Evolutionary conservation across 1,140 invertebrate genomes (phyloP).

Genomic region (Armadillidium nasatum): DNA sequence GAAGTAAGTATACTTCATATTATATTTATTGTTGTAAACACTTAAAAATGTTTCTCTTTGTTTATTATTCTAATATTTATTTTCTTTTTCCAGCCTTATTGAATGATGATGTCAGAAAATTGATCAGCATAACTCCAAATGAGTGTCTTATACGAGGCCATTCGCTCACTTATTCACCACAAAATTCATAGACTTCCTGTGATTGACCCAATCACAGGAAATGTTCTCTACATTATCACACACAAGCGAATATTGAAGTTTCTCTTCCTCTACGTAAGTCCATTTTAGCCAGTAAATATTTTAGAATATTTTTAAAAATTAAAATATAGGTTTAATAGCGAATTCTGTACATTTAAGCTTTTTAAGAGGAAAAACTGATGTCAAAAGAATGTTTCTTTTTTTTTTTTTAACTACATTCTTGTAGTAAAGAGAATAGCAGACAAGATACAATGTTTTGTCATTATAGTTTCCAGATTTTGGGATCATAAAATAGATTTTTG

Average conservation of each 20-base stretch:
- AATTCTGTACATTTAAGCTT: too few species aligned
- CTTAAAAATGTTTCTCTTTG: neutral
- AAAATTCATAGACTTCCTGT: slow-evolving; percentile 96
- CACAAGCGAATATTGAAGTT: slow-evolving; percentile 98
- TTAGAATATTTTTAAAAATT: too few species aligned
- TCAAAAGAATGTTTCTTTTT: too few species aligned
- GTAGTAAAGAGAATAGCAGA: too few species aligned
- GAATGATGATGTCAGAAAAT: slow-evolving; percentile 70
- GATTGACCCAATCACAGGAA: slow-evolving; percentile 88
- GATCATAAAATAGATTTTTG: too few species aligned
- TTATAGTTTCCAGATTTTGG: too few species aligned
- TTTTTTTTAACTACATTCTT: too few species aligned
- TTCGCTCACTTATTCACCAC: slow-evolving; percentile 83
- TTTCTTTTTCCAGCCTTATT: slow-evolving; percentile 62
- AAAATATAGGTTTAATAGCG: too few species aligned
- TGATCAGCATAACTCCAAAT: slow-evolving; percentile 82
- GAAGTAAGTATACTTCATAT: slow-evolving; percentile 57
- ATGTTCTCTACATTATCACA: slow-evolving; percentile 97
- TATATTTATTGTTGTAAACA: neutral
- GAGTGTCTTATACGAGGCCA: slow-evolving; percentile 87
- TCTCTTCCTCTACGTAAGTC: slow-evolving; percentile 96
- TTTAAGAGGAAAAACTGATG: too few species aligned
- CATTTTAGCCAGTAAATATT: too few species aligned
- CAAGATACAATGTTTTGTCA: too few species aligned
- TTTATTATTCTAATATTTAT: neutral